Evolutionary conservation across 2,888 invertebrate genomes (phyloP).

Genomic region (Teinopalpus imperialis): DNA sequence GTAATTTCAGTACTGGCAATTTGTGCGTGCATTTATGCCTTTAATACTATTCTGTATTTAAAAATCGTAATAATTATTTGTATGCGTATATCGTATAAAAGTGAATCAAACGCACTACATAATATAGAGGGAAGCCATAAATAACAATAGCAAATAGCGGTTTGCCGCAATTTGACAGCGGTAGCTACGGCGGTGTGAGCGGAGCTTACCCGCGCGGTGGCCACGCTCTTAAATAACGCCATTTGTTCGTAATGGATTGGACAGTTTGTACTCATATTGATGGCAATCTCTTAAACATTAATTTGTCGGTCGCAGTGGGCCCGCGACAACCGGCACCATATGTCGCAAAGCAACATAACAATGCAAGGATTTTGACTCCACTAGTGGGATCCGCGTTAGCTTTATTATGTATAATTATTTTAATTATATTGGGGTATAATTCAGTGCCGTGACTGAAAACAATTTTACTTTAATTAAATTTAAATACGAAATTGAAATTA

Average conservation of each 20-base stretch:
- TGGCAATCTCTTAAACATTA: slow-evolving; percentile 74
- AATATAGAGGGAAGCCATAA: slow-evolving; percentile 14
- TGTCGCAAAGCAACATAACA: slow-evolving; percentile 45
- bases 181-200: slow-evolving; percentile 19
- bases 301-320: slow-evolving; percentile 52
- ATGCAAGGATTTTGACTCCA: slow-evolving; percentile 13
- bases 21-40: slow-evolving; percentile 8
- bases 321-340: slow-evolving; percentile 55
- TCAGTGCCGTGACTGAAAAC: too few relatives aligned
- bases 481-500: too few relatives aligned
- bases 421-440: too few relatives aligned
- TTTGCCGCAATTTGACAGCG: slow-evolving; percentile 12
- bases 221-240: slow-evolving; percentile 51
- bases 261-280: slow-evolving; percentile 59
- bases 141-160: slow-evolving; percentile 21
- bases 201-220: slow-evolving; percentile 24
- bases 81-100: slow-evolving; percentile 1
- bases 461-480: too few relatives aligned
- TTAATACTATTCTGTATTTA: not conserved
- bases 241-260: slow-evolving; percentile 75
- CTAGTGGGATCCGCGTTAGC: not conserved
- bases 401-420: too few relatives aligned
- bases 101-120: slow-evolving; percentile 2
- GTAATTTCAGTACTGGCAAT: too few relatives aligned
- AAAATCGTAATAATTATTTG: not conserved